Conservation (phyloP, 64 coral and sea anemone species). For the Porites australiensis region DNA sequence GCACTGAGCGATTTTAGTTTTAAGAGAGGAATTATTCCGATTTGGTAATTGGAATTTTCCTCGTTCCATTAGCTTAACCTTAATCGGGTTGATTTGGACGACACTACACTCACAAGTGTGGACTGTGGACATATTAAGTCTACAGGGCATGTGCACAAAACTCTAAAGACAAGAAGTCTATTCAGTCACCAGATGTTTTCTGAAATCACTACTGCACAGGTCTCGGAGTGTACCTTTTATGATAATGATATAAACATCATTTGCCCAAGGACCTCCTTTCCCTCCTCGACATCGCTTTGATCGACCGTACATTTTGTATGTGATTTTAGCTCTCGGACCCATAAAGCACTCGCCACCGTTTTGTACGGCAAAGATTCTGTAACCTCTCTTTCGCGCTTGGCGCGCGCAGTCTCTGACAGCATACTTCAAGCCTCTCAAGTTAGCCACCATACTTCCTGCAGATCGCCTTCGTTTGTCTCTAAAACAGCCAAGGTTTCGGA, state of each 20-base stretch:
- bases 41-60: too few species aligned
- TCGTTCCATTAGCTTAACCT: too few species aligned
- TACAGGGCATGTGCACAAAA: too few species aligned
- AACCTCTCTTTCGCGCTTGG: constrained; percentile 41
- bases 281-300: constrained; percentile 52
- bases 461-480: constrained; percentile 53
- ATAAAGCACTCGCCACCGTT: constrained; percentile 61
- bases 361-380: constrained; percentile 63
- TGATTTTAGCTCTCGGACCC: constrained; percentile 49
- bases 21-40: too few species aligned
- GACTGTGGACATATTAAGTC: too few species aligned
- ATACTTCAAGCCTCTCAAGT: constrained; percentile 34
- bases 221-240: constrained; percentile 25
- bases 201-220: not conserved
- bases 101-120: too few species aligned
- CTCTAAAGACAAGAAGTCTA: too few species aligned
- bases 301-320: constrained; percentile 58
- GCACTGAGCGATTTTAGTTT: too few species aligned
- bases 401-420: constrained; percentile 44
- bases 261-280: constrained; percentile 60
- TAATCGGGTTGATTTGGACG: too few species aligned
- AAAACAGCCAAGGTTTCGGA: constrained; percentile 55
- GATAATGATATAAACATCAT: constrained; percentile 57
- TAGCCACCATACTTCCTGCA: constrained; percentile 23
- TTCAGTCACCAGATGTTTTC: too few species aligned